phyloP scores from a whole-genome alignment of 2,797 vertebrate species.

The Myripristis jacobus region DNA sequence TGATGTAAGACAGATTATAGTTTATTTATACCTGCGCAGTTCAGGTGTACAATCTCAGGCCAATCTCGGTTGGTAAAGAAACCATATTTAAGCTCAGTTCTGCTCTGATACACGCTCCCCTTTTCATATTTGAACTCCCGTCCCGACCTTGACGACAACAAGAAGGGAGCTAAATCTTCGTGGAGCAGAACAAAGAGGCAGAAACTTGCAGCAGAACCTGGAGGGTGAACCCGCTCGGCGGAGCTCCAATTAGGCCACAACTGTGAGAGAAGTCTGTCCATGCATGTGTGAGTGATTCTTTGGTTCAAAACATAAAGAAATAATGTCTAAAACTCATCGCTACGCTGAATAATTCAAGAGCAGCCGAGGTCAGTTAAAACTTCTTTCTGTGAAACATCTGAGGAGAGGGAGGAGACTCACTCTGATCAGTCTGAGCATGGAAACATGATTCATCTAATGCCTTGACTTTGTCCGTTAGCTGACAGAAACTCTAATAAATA shows the following conservation, averaged over 20 bases:
- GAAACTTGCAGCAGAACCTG: not conserved
- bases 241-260: conserved; percentile 1
- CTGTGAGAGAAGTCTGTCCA: not conserved
- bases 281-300: not conserved
- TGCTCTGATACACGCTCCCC: not conserved
- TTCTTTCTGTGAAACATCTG: not conserved
- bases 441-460: not conserved
- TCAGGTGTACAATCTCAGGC: too few species aligned
- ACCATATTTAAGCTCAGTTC: not conserved
- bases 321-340: not conserved
- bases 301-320: not conserved
- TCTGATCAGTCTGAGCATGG: not conserved
- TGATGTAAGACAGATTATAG: too few species aligned
- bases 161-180: not conserved
- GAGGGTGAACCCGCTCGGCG: not conserved
- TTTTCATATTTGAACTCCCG: not conserved
- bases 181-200: not conserved
- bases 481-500: too few species aligned
- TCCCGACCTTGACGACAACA: not conserved
- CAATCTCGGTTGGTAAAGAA: too few species aligned
- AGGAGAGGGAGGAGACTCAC: not conserved
- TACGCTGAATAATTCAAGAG: not conserved
- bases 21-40: too few species aligned
- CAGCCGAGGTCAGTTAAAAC: not conserved
- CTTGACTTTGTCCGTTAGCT: too few species aligned